Conservation (phyloP, 2,113 vertebrate species). For the Rhadina sibilatrix region DNA sequence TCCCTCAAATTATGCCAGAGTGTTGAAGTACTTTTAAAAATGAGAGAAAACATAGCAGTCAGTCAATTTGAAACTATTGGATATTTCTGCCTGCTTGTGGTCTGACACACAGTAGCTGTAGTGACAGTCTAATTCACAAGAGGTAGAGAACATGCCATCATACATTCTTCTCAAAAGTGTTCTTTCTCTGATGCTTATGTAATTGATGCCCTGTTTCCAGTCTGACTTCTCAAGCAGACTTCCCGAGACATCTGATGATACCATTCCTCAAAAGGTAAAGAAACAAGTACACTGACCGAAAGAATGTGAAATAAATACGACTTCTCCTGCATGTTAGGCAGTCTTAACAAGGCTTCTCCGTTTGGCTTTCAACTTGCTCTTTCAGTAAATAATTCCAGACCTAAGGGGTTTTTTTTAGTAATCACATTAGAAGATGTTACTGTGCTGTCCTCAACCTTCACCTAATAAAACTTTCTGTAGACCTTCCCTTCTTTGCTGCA, state of each 20-base stretch:
- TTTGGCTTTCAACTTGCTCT: constrained; percentile 64
- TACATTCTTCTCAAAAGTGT: constrained; percentile 52
- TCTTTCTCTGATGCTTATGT: constrained; percentile 72
- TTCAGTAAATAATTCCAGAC: constrained; percentile 31
- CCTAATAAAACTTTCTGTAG: constrained; percentile 39
- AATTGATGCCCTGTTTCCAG: constrained; percentile 83
- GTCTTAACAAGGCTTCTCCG: constrained; percentile 69
- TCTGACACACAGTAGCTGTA: background rate
- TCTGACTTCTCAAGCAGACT: constrained; percentile 80
- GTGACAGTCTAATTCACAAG: background rate
- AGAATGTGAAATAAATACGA: constrained; percentile 52
- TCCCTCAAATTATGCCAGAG: background rate
- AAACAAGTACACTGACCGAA: constrained; percentile 18
- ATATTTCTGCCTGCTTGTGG: background rate
- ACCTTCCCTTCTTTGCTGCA: constrained; percentile 32
- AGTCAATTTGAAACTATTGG: background rate
- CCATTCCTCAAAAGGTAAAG: constrained; percentile 84
- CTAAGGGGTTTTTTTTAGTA: constrained; percentile 14
- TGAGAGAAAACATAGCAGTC: background rate
- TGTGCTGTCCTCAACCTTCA: constrained; percentile 18
- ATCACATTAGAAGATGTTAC: background rate
- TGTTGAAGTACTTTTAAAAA: background rate
- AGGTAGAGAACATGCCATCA: background rate
- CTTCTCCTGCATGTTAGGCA: constrained; percentile 74
- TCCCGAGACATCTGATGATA: constrained; percentile 80